These are phyloP conservation scores for Parasteatoda lunata DNA, from an alignment of 2,888 invertebrate genomes.

Conservation along the genomic window DNA sequence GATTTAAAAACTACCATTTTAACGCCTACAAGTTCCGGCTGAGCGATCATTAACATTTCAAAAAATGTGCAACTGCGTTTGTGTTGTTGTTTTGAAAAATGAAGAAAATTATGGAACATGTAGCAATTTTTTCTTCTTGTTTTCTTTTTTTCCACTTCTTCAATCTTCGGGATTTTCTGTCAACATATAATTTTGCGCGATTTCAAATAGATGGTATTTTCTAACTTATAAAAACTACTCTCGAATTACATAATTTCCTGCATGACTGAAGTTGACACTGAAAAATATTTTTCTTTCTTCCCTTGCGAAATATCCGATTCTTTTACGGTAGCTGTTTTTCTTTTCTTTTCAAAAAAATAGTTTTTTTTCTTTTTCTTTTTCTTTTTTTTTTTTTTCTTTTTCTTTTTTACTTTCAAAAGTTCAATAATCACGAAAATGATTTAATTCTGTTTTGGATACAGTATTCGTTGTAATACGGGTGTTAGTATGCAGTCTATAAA, in stretches of 20 bases:
- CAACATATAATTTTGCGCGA: slow-evolving; percentile 25
- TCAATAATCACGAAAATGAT: too few species aligned
- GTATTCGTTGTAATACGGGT: too few species aligned
- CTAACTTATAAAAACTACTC: slow-evolving; percentile 19
- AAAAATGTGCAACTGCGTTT: not conserved
- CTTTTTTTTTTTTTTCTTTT: too few species aligned
- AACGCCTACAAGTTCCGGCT: not conserved
- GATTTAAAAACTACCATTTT: not conserved
- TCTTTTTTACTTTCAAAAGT: too few species aligned
- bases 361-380: too few species aligned
- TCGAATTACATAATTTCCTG: slow-evolving; percentile 39
- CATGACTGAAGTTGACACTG: slow-evolving; percentile 5
- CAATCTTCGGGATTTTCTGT: not conserved
- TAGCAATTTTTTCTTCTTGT: too few species aligned
- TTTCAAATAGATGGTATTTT: slow-evolving; percentile 33
- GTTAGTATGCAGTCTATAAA: too few species aligned
- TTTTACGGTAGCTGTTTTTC: too few species aligned
- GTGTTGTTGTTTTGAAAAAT: not conserved
- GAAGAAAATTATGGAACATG: not conserved
- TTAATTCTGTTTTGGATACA: too few species aligned
- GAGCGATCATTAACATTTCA: not conserved
- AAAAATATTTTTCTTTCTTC: not conserved
- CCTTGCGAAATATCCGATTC: too few species aligned
- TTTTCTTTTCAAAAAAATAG: too few species aligned
- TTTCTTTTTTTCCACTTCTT: not conserved